Evolutionary conservation across 1,140 invertebrate species (phyloP).

Genomic region (Aphidius ervi): DNA sequence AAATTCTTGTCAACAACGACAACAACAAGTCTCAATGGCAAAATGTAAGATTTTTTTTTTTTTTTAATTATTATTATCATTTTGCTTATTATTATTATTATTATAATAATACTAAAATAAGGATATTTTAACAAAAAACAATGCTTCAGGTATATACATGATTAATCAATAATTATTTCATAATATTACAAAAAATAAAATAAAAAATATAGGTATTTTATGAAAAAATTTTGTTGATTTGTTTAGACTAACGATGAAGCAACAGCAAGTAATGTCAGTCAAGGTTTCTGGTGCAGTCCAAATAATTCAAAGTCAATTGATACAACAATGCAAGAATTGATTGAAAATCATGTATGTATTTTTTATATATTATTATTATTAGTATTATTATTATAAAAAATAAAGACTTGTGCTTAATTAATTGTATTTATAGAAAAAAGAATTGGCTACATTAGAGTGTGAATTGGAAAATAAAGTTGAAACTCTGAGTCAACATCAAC

Average conservation of each 20-base stretch:
- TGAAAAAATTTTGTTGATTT: too few relatives aligned
- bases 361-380: not conserved
- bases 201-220: too few relatives aligned
- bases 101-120: too few relatives aligned
- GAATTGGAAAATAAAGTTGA: constrained; percentile 61
- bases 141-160: too few relatives aligned
- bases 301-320: constrained; percentile 55
- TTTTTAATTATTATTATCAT: too few relatives aligned
- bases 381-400: too few relatives aligned
- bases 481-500: constrained; percentile 59
- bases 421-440: constrained; percentile 50
- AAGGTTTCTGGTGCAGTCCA: constrained; percentile 48
- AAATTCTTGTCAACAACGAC: too few relatives aligned
- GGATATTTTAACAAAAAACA: too few relatives aligned
- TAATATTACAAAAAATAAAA: too few relatives aligned
- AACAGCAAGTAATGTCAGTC: not conserved
- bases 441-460: constrained; percentile 61
- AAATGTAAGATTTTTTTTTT: constrained; percentile 24
- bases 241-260: too few relatives aligned
- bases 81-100: too few relatives aligned
- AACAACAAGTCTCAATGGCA: constrained; percentile 29
- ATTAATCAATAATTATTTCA: too few relatives aligned
- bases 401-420: not conserved
- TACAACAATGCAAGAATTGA: constrained; percentile 56
- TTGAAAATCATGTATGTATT: constrained; percentile 61